A percentile compares a stretch with the other conserved stretches of the same genome.
Evolutionary conservation across 2,797 vertebrate species (phyloP).

Genomic region (Tiaroga cobitis): DNA sequence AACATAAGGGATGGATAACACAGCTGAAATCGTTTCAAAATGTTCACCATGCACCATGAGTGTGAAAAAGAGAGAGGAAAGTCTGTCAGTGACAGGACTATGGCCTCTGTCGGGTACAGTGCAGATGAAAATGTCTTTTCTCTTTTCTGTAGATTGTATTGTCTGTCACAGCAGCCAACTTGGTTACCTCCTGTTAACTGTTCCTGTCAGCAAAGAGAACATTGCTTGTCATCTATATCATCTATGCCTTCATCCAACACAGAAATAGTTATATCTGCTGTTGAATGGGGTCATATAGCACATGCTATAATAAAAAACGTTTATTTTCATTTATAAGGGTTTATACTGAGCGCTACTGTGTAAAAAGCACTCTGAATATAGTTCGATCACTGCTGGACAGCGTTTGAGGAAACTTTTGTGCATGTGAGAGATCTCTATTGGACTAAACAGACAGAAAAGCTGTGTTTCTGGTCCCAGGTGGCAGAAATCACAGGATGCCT

Average conservation of each 20-base stretch:
- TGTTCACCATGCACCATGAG: background rate
- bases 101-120: slow-evolving; percentile 4
- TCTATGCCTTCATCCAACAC: background rate
- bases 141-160: slow-evolving; percentile 25
- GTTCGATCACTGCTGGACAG: slow-evolving; percentile 11
- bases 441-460: slow-evolving; percentile 53
- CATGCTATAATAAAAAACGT: slow-evolving; percentile 12
- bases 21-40: background rate
- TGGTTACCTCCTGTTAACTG: background rate
- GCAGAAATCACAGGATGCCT: slow-evolving; percentile 64
- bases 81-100: slow-evolving; percentile 3
- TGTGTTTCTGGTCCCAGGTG: slow-evolving; percentile 59
- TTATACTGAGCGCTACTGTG: background rate
- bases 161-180: slow-evolving; percentile 32
- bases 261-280: slow-evolving; percentile 9
- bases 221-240: slow-evolving; percentile 25
- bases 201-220: slow-evolving; percentile 25
- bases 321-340: background rate
- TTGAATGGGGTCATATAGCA: slow-evolving; percentile 30
- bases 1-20: background rate
- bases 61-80: background rate
- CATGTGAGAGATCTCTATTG: slow-evolving; percentile 52
- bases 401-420: slow-evolving; percentile 43
- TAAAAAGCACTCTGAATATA: slow-evolving; percentile 9
- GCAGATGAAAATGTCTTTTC: slow-evolving; percentile 24